Base-by-base conservation (phyloP, 2,113 vertebrate genomes). In the Serinus canaria region DNA sequence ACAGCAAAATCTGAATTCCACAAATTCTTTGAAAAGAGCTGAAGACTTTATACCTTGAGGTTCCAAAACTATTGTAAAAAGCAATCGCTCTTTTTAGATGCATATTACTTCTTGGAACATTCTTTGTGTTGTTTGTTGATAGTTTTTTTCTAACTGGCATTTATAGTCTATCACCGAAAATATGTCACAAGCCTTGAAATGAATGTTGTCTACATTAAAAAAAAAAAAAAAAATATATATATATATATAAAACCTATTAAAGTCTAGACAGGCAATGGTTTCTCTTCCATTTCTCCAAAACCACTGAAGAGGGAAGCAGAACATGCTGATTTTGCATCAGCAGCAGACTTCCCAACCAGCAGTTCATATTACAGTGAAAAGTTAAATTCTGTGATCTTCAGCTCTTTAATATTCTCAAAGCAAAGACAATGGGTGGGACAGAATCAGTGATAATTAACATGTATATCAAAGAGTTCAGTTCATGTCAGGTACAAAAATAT, bases 281-380 rank as follows among this genome's bases (percentile, higher is more conserved):
- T 73, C 50, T 87, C 63, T 83, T 87, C 67, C 30, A 82, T 47
- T 91, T 88, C 62, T 95, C 67, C 67, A 86, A 95, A 96, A 92
- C 84, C 82, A 88, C 82, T 63, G 67, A 91, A 86, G 31, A 90
- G 74, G 70, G 87, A 97, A 96, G 78, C 49, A 93, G 62, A 97
- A 89, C 44, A 72, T 21, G 58, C 28, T 53, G 25, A 91, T 88
- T 94, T 90, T 92, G 78, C 83, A 95, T 74, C 55, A 89, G 59
- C 50, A 87, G 7, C 80, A 95, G 67, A 81, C 59, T 95, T 92
- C 35, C 46, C 79, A 80, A 83, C 10, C 22, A 83, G 37, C 31
- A 90, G 63, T n/a, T 91, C 70, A 15, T 33, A 62, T 20, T 68
- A 90, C 0, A 0, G 67, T 83, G n/a, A 95, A 77, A 85, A 80